phyloP scores from a whole-genome alignment of 2,888 invertebrate species.

The Troglohyphantes excavatus region DNA sequence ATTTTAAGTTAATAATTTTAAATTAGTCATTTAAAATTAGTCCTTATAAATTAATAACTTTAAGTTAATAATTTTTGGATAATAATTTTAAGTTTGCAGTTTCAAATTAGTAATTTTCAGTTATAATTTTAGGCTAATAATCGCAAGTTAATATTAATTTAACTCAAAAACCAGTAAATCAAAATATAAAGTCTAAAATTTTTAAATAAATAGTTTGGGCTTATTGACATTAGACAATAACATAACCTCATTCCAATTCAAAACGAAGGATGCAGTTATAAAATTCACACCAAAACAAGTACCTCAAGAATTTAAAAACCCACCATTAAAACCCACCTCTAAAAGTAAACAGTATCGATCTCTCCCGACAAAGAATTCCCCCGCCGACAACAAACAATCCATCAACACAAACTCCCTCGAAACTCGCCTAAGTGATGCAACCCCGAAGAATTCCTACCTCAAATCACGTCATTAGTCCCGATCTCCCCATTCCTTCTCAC shows the following conservation, averaged over 20 bases:
- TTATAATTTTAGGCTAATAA: too few species aligned
- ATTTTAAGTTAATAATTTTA: too few species aligned
- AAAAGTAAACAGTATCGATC: not conserved
- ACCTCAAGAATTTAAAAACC: not conserved
- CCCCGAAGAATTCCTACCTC: conserved; percentile 7
- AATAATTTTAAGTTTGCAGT: too few species aligned
- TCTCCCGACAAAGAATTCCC: not conserved
- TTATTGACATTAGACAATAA: too few species aligned
- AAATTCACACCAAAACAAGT: not conserved
- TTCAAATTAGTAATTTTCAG: too few species aligned
- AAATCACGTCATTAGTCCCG: conserved; percentile 41
- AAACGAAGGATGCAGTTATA: not conserved
- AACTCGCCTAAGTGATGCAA: conserved; percentile 17
- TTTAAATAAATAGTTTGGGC: too few species aligned
- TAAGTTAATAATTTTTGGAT: too few species aligned
- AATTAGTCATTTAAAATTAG: too few species aligned
- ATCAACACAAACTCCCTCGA: conserved; percentile 31
- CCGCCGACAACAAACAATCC: conserved; percentile 5
- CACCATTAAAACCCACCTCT: not conserved
- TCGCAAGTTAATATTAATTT: too few species aligned
- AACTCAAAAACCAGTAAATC: too few species aligned
- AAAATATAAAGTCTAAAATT: too few species aligned
- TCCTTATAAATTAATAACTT: too few species aligned
- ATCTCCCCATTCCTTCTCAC: conserved; percentile 40
- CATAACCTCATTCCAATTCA: not conserved